Evolutionary conservation across 2,797 vertebrate species (phyloP).

Genomic region (Pseudotriccus pelzelni): DNA sequence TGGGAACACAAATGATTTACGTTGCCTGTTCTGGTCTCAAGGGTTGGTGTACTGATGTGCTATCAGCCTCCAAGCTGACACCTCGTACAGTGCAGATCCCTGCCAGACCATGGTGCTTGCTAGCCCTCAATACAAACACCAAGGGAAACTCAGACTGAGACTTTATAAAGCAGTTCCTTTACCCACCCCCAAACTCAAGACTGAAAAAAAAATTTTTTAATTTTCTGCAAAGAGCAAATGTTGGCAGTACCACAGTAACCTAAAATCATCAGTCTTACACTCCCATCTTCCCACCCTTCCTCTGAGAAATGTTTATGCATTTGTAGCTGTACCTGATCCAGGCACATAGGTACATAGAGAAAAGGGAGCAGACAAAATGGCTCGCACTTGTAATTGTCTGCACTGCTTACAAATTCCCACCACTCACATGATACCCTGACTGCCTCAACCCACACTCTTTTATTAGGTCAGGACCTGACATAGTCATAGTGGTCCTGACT

Average conservation of each 20-base stretch:
- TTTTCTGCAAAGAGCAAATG: background rate
- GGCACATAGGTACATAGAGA: background rate
- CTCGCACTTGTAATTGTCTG: background rate
- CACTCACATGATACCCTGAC: background rate
- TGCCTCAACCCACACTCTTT: background rate
- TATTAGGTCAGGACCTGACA: background rate
- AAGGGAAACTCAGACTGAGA: background rate
- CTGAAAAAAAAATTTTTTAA: background rate
- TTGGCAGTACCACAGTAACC: background rate
- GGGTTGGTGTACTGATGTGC: background rate
- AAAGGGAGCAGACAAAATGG: background rate
- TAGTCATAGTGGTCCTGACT: background rate
- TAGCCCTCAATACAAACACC: background rate
- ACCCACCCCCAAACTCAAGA: fast-evolving
- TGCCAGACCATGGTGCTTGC: background rate
- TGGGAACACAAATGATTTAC: background rate
- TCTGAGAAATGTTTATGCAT: background rate
- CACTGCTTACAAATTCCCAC: background rate
- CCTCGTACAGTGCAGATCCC: fast-evolving
- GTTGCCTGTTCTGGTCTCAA: fast-evolving
- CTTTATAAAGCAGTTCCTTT: background rate
- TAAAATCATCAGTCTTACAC: background rate
- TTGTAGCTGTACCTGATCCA: background rate
- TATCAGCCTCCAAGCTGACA: background rate
- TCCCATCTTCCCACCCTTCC: background rate